These are phyloP conservation scores for Ectemnius cavifrons DNA, from an alignment of 2,888 invertebrate species.

Conservation along the genomic window DNA sequence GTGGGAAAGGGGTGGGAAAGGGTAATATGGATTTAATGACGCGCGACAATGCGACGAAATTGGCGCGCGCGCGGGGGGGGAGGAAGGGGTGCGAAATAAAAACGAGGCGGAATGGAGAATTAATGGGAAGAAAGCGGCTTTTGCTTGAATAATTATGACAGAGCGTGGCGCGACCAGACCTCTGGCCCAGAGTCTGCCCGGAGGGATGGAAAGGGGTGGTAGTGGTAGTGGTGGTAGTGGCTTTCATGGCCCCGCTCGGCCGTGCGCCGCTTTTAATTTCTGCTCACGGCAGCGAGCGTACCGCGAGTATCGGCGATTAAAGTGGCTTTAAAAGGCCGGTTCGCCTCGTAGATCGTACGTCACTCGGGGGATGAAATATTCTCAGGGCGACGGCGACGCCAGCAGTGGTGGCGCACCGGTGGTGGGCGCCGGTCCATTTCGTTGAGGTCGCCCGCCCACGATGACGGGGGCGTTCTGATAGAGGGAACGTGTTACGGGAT, in stretches of 20 bases:
- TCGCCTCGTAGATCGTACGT: conserved; percentile 19
- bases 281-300: conserved; percentile 29
- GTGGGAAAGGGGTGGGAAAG: too few species aligned
- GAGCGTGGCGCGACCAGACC: too few species aligned
- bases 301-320: conserved; percentile 41
- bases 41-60: too few species aligned
- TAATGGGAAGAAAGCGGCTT: too few species aligned
- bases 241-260: neutral
- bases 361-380: conserved; percentile 44
- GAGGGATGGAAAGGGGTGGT: too few species aligned
- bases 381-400: conserved; percentile 34
- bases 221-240: neutral
- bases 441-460: conserved; percentile 36
- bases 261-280: conserved; percentile 35
- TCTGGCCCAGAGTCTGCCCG: too few species aligned
- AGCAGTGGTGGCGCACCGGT: too few species aligned
- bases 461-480: conserved; percentile 66
- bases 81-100: too few species aligned
- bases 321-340: conserved; percentile 46
- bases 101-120: too few species aligned
- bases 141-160: too few species aligned
- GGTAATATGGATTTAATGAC: too few species aligned
- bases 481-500: conserved; percentile 68
- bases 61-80: too few species aligned
- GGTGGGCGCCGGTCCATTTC: conserved; percentile 49